A percentile compares a stretch with the other conserved stretches of the same genome.
Evolutionary conservation across 2,797 vertebrate genomes (phyloP).

Genomic region (Atherinosoma microstoma): DNA sequence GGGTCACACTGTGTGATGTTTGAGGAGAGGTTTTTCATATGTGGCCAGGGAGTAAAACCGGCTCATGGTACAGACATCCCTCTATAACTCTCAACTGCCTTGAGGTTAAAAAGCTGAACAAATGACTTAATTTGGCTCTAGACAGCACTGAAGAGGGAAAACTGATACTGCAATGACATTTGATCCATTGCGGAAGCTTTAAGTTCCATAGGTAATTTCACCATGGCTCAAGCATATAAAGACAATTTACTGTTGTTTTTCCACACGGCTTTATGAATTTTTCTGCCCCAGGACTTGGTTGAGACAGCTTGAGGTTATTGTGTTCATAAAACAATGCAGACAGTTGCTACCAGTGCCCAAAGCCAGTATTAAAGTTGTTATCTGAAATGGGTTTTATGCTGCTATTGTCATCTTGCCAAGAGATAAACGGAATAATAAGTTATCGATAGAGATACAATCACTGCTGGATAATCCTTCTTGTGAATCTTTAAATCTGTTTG

Average conservation of each 20-base stretch:
- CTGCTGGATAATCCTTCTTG: slow-evolving; percentile 1
- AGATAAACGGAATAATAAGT: slow-evolving; percentile 50
- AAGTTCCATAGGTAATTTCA: slow-evolving; percentile 65
- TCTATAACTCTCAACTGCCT: slow-evolving; percentile 33
- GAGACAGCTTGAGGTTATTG: slow-evolving; percentile 65
- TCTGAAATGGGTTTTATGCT: slow-evolving; percentile 53
- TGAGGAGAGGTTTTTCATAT: background rate
- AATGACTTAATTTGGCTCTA: slow-evolving; percentile 52
- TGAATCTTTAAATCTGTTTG: slow-evolving; percentile 25
- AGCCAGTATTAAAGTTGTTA: slow-evolving; percentile 44
- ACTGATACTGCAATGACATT: slow-evolving; percentile 42
- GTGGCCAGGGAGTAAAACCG: slow-evolving; percentile 1
- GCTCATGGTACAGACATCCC: slow-evolving; percentile 8
- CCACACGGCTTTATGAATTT: slow-evolving; percentile 62
- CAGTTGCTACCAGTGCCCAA: slow-evolving; percentile 50
- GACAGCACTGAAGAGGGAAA: slow-evolving; percentile 50
- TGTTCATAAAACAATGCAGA: slow-evolving; percentile 63
- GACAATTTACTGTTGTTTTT: slow-evolving; percentile 73
- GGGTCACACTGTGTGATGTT: slow-evolving; percentile 17
- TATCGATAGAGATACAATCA: slow-evolving; percentile 41
- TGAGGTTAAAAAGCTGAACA: slow-evolving; percentile 39
- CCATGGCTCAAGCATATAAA: slow-evolving; percentile 61
- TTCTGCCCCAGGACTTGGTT: slow-evolving; percentile 50
- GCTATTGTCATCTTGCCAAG: slow-evolving; percentile 23
- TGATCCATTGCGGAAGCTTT: slow-evolving; percentile 51